Conservation (phyloP, 1,140 invertebrate genomes). For the Drosophila arizonae region DNA sequence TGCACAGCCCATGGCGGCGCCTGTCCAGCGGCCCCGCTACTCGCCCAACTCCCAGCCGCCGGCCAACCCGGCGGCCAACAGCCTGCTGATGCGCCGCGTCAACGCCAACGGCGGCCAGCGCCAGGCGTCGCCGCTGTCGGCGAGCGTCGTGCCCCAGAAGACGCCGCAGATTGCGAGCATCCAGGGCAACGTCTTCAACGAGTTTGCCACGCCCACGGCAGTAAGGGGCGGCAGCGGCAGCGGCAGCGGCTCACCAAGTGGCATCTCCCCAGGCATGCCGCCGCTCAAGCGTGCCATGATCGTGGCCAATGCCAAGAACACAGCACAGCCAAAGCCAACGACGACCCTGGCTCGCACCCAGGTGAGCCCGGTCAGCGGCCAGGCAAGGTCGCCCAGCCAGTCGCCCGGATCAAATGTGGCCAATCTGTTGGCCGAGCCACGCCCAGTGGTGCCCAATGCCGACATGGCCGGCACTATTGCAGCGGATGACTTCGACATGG, state of each 20-base stretch:
- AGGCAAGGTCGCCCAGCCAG: not conserved
- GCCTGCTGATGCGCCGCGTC: conserved; percentile 30
- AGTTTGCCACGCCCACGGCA: conserved; percentile 45
- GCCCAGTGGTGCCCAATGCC: not conserved
- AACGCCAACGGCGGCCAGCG: conserved; percentile 1
- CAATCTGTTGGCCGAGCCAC: conserved; percentile 19
- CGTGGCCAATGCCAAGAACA: conserved; percentile 51
- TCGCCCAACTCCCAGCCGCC: conserved; percentile 10
- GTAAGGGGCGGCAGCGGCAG: conserved; percentile 2
- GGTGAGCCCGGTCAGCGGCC: not conserved
- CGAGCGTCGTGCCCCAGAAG: conserved; percentile 21
- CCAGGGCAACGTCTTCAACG: conserved; percentile 40
- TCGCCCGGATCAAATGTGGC: conserved; percentile 6
- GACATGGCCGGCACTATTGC: conserved; percentile 60
- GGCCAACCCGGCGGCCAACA: conserved; percentile 3
- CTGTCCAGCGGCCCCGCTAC: conserved; percentile 51
- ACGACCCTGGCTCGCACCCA: not conserved
- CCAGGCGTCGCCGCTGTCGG: conserved; percentile 34
- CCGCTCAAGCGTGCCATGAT: conserved; percentile 51
- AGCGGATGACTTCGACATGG: conserved; percentile 56
- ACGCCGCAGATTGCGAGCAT: conserved; percentile 54
- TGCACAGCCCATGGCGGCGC: conserved; percentile 7
- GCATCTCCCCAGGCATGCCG: not conserved
- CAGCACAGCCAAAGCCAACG: not conserved
- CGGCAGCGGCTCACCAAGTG: not conserved